These are phyloP conservation scores for Camponotus vicinus DNA, from an alignment of 1,140 invertebrate genomes.

Conservation along the genomic window DNA sequence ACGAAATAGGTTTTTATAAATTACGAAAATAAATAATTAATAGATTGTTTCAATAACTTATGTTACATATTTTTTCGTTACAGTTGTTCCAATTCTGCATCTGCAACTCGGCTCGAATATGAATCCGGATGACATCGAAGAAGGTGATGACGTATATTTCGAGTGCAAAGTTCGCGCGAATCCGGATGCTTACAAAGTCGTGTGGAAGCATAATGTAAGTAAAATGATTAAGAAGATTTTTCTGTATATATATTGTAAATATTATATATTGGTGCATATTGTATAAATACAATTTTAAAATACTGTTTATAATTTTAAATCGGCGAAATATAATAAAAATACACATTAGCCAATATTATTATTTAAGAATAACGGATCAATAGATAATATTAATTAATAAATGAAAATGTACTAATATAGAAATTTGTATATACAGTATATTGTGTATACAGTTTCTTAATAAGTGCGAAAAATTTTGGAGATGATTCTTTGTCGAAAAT, in stretches of 20 bases:
- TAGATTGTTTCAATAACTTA: neutral
- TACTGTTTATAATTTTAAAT: neutral
- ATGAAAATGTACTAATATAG: too few species aligned
- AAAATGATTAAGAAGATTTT: neutral
- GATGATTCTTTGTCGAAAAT: too few species aligned
- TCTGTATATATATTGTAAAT: neutral
- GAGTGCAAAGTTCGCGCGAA: conserved; percentile 95
- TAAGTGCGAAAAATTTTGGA: too few species aligned
- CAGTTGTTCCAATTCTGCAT: conserved; percentile 92
- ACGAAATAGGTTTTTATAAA: neutral
- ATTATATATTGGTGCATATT: neutral
- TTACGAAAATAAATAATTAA: neutral
- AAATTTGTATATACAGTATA: too few species aligned
- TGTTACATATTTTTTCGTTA: conserved; percentile 60
- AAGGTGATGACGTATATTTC: conserved; percentile 96
- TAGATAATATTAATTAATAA: too few species aligned
- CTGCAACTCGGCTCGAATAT: conserved; percentile 93
- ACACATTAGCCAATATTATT: neutral
- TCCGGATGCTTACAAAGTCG: conserved; percentile 94
- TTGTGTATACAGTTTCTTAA: too few species aligned
- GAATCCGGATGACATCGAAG: conserved; percentile 95
- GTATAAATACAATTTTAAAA: neutral
- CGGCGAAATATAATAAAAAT: neutral
- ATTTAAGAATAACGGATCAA: too few species aligned
- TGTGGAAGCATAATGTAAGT: conserved; percentile 97